Base-by-base conservation (phyloP, 2,888 invertebrate species). In the Antheraea assamensis region DNA sequence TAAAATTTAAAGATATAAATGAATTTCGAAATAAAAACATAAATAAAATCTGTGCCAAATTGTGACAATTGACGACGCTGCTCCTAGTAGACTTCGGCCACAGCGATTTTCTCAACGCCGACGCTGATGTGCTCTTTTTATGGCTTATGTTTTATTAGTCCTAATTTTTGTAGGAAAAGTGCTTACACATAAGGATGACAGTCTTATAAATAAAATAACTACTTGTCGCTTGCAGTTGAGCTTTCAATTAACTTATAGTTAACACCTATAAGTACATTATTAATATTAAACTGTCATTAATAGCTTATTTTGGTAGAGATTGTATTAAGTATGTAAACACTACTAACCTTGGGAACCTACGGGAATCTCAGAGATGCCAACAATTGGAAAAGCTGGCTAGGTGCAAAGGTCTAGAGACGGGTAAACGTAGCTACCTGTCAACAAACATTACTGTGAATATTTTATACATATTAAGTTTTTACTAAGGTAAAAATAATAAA, bases 311-410 rank as follows among this genome's bases (percentile, higher is more conserved):
- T 21, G 19, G 5, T 52, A 52, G 8, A 21, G 5, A 52, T 21
- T 21, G 19, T 52, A 21, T 52, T 7, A 52, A 52, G 1, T 52
- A 52, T 52, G 52, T 52, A 52, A 52, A 52, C n/a, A 31, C 17
- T 75, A 81, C 88, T 85, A 82, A 88, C 90, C 88, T 88, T 76
- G 79, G 84, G 82, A 85, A 85, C 82, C 86, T 83, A 82, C 77
- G 82, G 81, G 87, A 90, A 82, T 82, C 77, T 78, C 75, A 79
- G 70, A 80, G 79, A 81, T 82, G 79, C 83, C 78, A 83, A 84
- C 78, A 79, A 80, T 80, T 76, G 83, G 77, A 80, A 76, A 76
- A 78, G 80, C 78, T 79, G 79, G 77, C 78, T 78, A 76, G 75
- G 78, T 71, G 76, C 76, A 27, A 1, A 68, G 13, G 27, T 68